Evolutionary conservation across 2,888 invertebrate species (phyloP).

Genomic region (Hirtodrosophila histrioides): DNA sequence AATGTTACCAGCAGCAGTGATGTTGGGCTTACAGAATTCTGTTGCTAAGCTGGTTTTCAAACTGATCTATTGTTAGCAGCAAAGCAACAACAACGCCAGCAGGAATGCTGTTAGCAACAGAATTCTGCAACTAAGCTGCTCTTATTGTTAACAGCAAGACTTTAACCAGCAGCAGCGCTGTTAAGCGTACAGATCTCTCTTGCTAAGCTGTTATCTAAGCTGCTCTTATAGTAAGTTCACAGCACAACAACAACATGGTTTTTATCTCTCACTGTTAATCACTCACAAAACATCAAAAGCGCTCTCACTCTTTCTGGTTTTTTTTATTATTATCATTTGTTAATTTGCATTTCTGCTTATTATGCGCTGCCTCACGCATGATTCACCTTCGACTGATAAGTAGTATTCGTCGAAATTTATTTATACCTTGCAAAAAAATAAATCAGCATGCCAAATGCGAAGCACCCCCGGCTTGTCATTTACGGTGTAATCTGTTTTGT

Average conservation of each 20-base stretch:
- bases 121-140: neutral
- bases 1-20: neutral
- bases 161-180: neutral
- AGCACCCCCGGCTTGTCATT: slow-evolving; percentile 30
- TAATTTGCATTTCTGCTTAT: slow-evolving; percentile 39
- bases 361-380: slow-evolving; percentile 48
- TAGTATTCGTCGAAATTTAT: slow-evolving; percentile 27
- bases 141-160: neutral
- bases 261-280: slow-evolving; percentile 5
- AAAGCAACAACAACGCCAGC: too few relatives aligned
- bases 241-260: neutral
- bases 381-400: slow-evolving; percentile 62
- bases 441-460: slow-evolving; percentile 39
- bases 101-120: neutral
- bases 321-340: slow-evolving; percentile 13
- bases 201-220: slow-evolving; percentile 17
- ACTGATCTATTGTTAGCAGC: neutral
- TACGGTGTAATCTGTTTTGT: slow-evolving; percentile 25
- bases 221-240: neutral
- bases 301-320: slow-evolving; percentile 5
- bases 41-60: neutral
- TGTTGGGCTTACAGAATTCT: slow-evolving; percentile 5
- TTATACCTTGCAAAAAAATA: slow-evolving; percentile 23
- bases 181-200: slow-evolving; percentile 1
- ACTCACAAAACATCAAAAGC: neutral